phyloP scores from a whole-genome alignment of 2,113 vertebrate species.

The Lophochroa leadbeateri region DNA sequence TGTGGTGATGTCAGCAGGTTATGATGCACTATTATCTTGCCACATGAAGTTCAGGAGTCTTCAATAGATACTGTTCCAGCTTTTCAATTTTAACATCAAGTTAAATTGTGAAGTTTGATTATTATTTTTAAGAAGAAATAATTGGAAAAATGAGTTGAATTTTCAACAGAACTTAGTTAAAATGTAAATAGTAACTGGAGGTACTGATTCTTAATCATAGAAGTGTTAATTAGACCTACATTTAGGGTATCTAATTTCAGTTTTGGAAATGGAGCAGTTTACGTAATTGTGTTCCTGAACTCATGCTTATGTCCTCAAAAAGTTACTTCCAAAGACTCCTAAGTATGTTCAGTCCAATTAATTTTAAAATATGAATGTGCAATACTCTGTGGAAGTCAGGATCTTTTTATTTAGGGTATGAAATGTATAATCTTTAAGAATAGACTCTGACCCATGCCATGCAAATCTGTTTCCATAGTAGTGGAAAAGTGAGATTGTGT shows the following conservation, averaged over 20 bases:
- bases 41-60: background rate
- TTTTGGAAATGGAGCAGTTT: background rate
- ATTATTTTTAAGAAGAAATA: background rate
- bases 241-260: background rate
- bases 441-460: background rate
- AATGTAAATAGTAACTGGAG: background rate
- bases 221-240: background rate
- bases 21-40: background rate
- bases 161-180: background rate
- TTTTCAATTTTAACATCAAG: background rate
- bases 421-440: background rate
- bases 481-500: background rate
- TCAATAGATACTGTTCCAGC: background rate
- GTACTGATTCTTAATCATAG: background rate
- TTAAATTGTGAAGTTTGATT: background rate
- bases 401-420: background rate
- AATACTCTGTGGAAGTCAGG: background rate
- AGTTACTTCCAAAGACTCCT: background rate
- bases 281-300: background rate
- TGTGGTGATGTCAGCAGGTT: background rate
- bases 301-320: background rate
- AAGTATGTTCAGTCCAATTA: background rate
- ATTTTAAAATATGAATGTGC: background rate
- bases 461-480: background rate
- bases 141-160: background rate